Evolutionary conservation across 2,113 vertebrate genomes (phyloP).

Genomic region (Anas platyrhynchos): DNA sequence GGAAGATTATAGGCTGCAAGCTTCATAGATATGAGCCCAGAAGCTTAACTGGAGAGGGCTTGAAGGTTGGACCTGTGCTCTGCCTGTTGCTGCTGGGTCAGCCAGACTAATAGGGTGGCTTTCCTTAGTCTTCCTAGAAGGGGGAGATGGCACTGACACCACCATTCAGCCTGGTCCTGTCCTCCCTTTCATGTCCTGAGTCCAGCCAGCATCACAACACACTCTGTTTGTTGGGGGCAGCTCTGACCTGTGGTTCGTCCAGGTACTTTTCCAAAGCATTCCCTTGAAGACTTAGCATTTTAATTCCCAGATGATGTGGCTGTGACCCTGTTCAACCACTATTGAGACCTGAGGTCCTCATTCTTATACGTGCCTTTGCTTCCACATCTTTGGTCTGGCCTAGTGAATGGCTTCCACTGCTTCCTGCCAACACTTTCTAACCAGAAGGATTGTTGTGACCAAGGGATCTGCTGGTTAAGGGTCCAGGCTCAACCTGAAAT

Average conservation of each 20-base stretch:
- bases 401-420: background rate
- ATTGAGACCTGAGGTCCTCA: rapidly evolving
- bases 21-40: background rate
- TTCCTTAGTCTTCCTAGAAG: background rate
- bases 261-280: background rate
- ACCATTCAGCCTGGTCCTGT: background rate
- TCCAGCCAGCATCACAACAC: background rate
- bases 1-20: background rate
- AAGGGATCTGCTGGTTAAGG: background rate
- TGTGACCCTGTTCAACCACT: background rate
- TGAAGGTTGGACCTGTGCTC: background rate
- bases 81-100: background rate
- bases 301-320: background rate
- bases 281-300: background rate
- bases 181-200: background rate
- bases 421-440: background rate
- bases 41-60: background rate
- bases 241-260: background rate
- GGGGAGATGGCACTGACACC: background rate
- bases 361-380: background rate
- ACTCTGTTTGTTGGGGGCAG: background rate
- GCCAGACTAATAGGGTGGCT: background rate
- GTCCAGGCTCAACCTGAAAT: background rate
- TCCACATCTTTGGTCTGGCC: background rate
- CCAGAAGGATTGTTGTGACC: background rate